These are phyloP conservation scores for Eristalis intricaria DNA, from an alignment of 2,888 invertebrate species.

Conservation along the genomic window DNA sequence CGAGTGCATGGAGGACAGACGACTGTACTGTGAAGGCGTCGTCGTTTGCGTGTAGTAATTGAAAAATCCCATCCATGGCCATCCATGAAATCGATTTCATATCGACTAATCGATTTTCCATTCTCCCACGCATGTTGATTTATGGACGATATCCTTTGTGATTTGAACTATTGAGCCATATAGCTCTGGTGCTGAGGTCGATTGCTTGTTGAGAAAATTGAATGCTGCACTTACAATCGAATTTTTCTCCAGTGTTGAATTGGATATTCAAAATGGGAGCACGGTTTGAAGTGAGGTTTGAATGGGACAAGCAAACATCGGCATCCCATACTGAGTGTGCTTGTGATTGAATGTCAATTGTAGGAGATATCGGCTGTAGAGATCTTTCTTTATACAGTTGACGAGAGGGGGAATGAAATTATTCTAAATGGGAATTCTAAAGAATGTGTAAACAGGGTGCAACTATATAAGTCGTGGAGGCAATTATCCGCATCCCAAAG, in stretches of 20 bases:
- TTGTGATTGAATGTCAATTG: too few species aligned
- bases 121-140: conserved; percentile 60
- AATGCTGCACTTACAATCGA: background rate
- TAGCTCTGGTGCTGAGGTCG: background rate
- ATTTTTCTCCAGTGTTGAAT: background rate
- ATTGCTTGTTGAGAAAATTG: background rate
- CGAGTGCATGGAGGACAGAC: too few species aligned
- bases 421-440: too few species aligned
- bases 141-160: conserved; percentile 24
- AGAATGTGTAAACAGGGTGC: too few species aligned
- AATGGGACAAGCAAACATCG: too few species aligned
- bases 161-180: conserved; percentile 10
- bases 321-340: too few species aligned
- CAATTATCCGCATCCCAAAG: too few species aligned
- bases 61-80: conserved; percentile 44
- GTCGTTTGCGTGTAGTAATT: conserved; percentile 42
- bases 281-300: background rate
- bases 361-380: too few species aligned
- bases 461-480: too few species aligned
- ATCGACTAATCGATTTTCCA: conserved; percentile 58
- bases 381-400: too few species aligned
- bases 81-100: conserved; percentile 61
- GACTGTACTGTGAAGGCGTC: conserved; percentile 51
- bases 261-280: background rate
- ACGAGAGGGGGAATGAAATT: too few species aligned